Base-by-base conservation (phyloP, 1,140 invertebrate species). In the Wiebesia pumilae region DNA sequence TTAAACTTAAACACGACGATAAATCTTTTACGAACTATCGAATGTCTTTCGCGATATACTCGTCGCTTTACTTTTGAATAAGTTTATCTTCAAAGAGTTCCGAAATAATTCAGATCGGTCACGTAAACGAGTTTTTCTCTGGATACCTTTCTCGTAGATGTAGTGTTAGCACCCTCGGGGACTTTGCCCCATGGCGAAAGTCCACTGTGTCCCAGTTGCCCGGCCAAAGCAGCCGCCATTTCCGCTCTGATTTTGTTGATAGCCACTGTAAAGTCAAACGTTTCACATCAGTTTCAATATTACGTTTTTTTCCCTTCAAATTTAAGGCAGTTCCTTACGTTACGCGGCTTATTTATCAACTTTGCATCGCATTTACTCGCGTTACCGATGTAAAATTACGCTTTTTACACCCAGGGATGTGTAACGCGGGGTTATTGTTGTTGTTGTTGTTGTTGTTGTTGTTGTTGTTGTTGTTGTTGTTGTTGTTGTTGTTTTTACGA, bases 81-180 rank as follows among this genome's bases (percentile, higher is more conserved):
- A 62, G 14, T 62, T 62, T 62, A 71, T 38, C 7, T 71, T 71
- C 6, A 38, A n/a, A 71, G 21, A 16, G 14, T 71, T 71, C 40
- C 19, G 0, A 71, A 71, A 38, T 71, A 69, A 16, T 38, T 71
- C 21, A 71, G 10, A 71, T 35, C 0, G 24, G 9, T 38, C 12
- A 19, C 0, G 38, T 71, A 38, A 19, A 69, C 19, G 16, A 69
- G 65, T 69, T 71, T 35, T 71, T 21, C 21, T 71, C 3, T 24
- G n/a, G 16, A 43, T 91, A 95, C 95, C 93, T 95, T 95, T 86
- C 92, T 94, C 12, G 93, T 93, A 14, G 94, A 95, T 40, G 95
- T 95, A 9, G 92, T 94, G 89, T 95, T 95, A 81, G 93, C 94
- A 88, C 94, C 94, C 82, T 94, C 93, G 51, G 94, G 94, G 87